Base-by-base conservation (phyloP, 2,888 invertebrate genomes). In the Meloe dianella region DNA sequence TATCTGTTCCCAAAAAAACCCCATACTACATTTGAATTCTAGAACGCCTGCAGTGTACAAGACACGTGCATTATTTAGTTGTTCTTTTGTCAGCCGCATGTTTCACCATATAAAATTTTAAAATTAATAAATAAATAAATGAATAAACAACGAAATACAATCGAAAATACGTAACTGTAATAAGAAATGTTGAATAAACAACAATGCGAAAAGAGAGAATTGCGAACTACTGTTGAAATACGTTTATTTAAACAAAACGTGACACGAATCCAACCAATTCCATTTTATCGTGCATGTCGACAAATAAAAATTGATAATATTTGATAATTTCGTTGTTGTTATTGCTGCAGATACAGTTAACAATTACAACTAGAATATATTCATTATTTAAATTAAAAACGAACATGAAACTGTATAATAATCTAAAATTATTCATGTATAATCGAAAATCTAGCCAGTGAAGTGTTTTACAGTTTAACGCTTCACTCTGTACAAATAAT, bases 171-270 rank as follows among this genome's bases (percentile, higher is more conserved):
- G n/a, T n/a, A 41, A 41, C 5, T n/a, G 41, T 17, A 8, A 2
- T 41, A 17, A n/a, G 6, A 41, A 41, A 41, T n/a, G n/a, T 41
- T 41, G 41, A 6, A n/a, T n/a, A 41, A n/a, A 7, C 17, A 41
- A 41, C 41, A 7, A n/a, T n/a, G 17, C n/a, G n/a, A 38, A 9
- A 12, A 14, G 8, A n/a, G n/a, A n/a, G 17, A 6, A 41, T 41
- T 41, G 3, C 10, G n/a, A 41, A 41, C n/a, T 41, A n/a, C 41
- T n/a, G 8, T 5, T n/a, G 17, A 41, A 41, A 41, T 38, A 20
- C 20, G 22, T 51, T 51, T 51, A 51, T 51, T 51, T 51, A 22
- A 22, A 51, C 9, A 22, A 51, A 51, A 51, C 47, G 47, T 51
- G 47, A 51, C 47, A 22, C 20, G 47, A 51, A 51, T 51, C 3